Percentiles rank a stretch among this genome's conserved stretches.
Evolutionary conservation across 1,140 invertebrate species (phyloP).

Genomic region (Neuroterus valhalla): DNA sequence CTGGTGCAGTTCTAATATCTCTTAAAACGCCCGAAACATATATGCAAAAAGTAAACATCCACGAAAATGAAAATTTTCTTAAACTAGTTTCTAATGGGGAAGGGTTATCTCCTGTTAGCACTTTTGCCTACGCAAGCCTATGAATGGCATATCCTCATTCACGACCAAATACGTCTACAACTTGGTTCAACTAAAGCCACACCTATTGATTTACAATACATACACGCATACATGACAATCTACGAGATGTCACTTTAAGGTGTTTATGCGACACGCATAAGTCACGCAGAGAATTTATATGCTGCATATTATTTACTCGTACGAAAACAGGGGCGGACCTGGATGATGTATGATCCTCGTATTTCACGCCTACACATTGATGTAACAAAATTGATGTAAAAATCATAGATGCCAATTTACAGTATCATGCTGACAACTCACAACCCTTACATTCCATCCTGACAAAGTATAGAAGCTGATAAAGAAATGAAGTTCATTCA

Average conservation of each 20-base stretch:
- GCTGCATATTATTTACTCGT: background rate
- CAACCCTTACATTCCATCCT: no score
- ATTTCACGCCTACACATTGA: no score
- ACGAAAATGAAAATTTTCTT: background rate
- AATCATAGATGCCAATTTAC: no score
- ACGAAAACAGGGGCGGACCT: background rate
- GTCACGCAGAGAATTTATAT: background rate
- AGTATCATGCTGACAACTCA: no score
- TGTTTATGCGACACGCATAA: background rate
- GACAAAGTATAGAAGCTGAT: no score
- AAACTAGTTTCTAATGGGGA: no score
- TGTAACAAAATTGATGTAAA: no score
- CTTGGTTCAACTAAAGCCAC: conserved; percentile 58
- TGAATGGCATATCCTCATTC: conserved; percentile 53
- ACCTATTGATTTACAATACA: conserved; percentile 55
- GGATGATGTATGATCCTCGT: no score
- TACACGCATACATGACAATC: conserved; percentile 2
- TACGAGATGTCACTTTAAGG: background rate
- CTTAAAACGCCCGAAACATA: no score
- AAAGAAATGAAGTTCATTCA: no score
- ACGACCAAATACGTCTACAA: conserved; percentile 68
- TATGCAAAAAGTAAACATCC: background rate
- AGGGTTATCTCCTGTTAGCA: background rate
- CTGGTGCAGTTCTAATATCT: no score
- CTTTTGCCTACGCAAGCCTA: conserved; percentile 39